Evolutionary conservation across 92 coral and sea anemone genomes (phyloP).

Genomic region (Galaxea fascicularis): DNA sequence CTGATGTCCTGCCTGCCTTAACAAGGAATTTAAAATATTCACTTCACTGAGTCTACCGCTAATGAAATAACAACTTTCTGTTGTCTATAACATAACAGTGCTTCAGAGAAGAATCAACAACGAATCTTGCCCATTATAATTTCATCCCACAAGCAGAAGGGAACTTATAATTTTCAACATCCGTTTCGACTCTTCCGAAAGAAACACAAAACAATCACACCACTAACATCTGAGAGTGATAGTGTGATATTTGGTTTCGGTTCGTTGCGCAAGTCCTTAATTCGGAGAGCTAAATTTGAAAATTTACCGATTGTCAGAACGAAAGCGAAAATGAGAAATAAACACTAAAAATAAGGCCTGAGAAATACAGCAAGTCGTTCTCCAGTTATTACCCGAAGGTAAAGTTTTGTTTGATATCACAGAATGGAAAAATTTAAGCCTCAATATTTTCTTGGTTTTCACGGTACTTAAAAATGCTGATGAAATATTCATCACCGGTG

Average conservation of each 20-base stretch:
- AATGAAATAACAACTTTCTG: neutral
- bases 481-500: constrained; percentile 35
- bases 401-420: no score
- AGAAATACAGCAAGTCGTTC: no score
- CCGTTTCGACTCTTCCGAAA: neutral
- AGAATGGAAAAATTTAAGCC: no score
- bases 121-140: neutral
- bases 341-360: no score
- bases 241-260: neutral
- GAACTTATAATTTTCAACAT: neutral
- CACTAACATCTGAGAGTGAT: neutral
- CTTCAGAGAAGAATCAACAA: neutral
- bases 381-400: no score
- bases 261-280: neutral
- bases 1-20: no score
- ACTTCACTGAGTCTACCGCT: neutral
- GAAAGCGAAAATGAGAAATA: neutral
- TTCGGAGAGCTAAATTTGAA: constrained; percentile 17
- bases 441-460: constrained; percentile 14
- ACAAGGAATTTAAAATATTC: neutral
- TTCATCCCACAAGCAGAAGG: neutral
- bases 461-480: neutral
- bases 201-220: constrained; percentile 22
- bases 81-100: neutral
- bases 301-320: neutral